Base-by-base conservation (phyloP, 2,888 invertebrate genomes). In the Patella depressa region DNA sequence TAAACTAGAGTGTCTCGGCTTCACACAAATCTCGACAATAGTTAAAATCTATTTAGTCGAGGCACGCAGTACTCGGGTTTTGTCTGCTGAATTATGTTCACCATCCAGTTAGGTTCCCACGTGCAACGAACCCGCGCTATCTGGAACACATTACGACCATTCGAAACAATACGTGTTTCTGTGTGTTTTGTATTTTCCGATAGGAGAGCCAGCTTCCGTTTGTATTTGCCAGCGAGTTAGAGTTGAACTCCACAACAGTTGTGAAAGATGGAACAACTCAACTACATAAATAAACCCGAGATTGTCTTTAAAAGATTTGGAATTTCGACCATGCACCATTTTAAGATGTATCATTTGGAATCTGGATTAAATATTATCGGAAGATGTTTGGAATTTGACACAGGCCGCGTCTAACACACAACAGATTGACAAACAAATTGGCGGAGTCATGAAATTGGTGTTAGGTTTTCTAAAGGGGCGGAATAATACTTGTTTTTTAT, bases 231-330 rank as follows among this genome's bases (percentile, higher is more conserved):
- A 65, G 65, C 65, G 24, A 24, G 65, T 65, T 65, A 19, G 24
- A 24, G 65, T 65, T 65, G 65, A 65, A 65, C 65, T 65, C 65
- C 19, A 65, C 19, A 65, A 24, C 19, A 24, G 65, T 19, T 19
- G 65, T 19, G 19, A 24, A 65, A 65, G 19, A 19, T 24, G 65
- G 65, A 65, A 65, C 65, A 24, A 65, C 19, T 65, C 65, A 65
- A 19, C 65, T 24, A 65, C 19, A 65, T 65, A 65, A 65, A 65
- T 65, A 65, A 65, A 65, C 65, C 12, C 65, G 19, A 65, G 24
- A 65, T 24, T 65, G 19, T 65, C 65, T 65, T 65, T 19, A 65
- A 65, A 65, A 19, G 65, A 65, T 65, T 65, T 65, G 65, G 65
- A 65, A 65, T 65, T 65, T 24, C 19, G 19, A 65, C 19, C 65